Percentiles rank a stretch among this genome's conserved stretches.
Evolutionary conservation across 2,797 vertebrate genomes (phyloP).

Genomic region (Acestrorhynchus altus): DNA sequence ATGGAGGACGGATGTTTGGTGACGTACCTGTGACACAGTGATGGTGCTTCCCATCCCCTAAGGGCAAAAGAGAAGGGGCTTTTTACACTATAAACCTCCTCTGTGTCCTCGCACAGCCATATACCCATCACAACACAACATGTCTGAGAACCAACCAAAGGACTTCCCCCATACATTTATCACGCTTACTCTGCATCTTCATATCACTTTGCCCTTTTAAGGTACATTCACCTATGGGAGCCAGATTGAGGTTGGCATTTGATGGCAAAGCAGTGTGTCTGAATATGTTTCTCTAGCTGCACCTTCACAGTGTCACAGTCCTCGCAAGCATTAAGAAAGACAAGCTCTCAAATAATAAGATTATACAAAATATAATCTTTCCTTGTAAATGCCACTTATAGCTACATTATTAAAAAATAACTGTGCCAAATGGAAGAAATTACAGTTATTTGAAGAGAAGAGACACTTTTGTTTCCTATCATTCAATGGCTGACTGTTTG

Average conservation of each 20-base stretch:
- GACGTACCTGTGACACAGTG: slow-evolving; percentile 69
- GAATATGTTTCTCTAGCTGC: slow-evolving; percentile 8
- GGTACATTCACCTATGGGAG: not conserved
- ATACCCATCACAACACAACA: slow-evolving; percentile 40
- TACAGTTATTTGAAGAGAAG: not conserved
- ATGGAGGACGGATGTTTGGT: slow-evolving; percentile 49
- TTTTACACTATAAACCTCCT: slow-evolving; percentile 54
- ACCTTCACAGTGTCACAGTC: slow-evolving; percentile 59
- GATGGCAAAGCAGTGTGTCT: not conserved
- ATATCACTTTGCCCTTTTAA: not conserved
- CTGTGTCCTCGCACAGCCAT: slow-evolving; percentile 21
- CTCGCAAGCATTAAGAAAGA: slow-evolving; percentile 4
- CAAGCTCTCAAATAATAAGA: not conserved
- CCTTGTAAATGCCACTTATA: not conserved
- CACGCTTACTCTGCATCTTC: not conserved
- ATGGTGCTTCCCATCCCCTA: slow-evolving; percentile 65
- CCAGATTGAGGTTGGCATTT: not conserved
- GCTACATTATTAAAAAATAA: not conserved
- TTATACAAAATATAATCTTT: not conserved
- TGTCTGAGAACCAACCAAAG: not conserved
- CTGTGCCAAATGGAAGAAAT: not conserved
- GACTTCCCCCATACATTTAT: not conserved
- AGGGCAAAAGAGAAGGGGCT: slow-evolving; percentile 64
- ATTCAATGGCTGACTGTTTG: too few relatives aligned
- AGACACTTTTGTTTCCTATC: too few relatives aligned